Evolutionary conservation across 2,888 invertebrate species (phyloP), one percentile per base, ranked within the genome.

Genomic region (Lamellibrachia columna): DNA sequence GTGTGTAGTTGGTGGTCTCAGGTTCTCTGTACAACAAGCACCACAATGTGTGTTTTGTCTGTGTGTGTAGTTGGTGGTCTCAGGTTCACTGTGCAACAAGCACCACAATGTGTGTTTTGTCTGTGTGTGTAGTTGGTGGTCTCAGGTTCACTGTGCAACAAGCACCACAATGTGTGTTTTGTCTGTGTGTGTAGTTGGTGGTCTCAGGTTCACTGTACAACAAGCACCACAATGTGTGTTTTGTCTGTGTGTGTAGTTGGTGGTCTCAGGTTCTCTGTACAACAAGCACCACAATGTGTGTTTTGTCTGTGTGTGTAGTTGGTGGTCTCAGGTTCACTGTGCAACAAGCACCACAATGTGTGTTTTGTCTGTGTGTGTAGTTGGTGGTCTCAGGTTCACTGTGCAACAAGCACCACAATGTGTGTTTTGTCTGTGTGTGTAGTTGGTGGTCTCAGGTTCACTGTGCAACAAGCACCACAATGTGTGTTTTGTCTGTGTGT

Each of bases 401-500:
- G 95, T 97, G 97, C 94, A 98, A 98, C 53, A 96, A 97, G 0
- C 97, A 97, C 3, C 98, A 98, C 92, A 97, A 98, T 94, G 98
- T 98, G 96, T 99, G 98, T 58, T 40, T 40, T 58, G 58, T 58
- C 8, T 8, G 8, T 58, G 58, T 58, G 58, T 58, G 58, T 58
- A 7, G 58, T 58, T 8, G 58, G 58, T 58, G 58, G 58, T 7
- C 58, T 58, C 58, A 8, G 15, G 58, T 15, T 58, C 58, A 4
- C 58, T 58, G 7, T 58, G 6, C 15, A 15, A 15, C 7, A 58
- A 58, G 15, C 11, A 58, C 58, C 6, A 15, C 8, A 58, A 58
- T 58, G 8, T 58, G 58, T 58, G 58, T 58, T 40, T 40, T 58
- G 58, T 58, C 58, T 8, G 58, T 58, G 58, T 58, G 58, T 58